phyloP scores from a whole-genome alignment of 2,888 invertebrate genomes.

The Loripinus fragilis region DNA sequence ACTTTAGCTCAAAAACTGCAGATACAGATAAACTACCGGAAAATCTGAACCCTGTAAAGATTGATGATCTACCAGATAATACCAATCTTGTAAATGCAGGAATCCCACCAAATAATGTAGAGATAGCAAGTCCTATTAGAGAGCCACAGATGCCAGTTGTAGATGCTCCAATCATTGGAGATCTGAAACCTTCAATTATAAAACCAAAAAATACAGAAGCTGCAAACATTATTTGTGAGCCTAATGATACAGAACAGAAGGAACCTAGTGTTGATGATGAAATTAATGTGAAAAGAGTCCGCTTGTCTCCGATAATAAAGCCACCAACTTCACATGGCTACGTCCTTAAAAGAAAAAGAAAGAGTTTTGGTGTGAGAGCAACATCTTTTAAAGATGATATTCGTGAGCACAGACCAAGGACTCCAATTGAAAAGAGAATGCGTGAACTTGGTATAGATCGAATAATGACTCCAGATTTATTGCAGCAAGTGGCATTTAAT shows the following conservation, averaged over 20 bases:
- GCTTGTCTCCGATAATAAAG: background rate
- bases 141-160: background rate
- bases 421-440: conserved; percentile 22
- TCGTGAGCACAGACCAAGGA: background rate
- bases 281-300: background rate
- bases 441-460: conserved; percentile 17
- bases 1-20: too few species aligned
- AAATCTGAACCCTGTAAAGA: background rate
- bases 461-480: conserved; percentile 15
- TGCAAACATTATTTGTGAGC: background rate
- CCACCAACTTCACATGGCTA: background rate
- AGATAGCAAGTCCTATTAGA: background rate
- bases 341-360: conserved; percentile 1
- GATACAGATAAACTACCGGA: too few species aligned
- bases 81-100: too few species aligned
- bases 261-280: too few species aligned
- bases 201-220: background rate
- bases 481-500: conserved; percentile 19
- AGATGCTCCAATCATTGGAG: background rate
- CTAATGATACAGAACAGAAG: too few species aligned
- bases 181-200: background rate
- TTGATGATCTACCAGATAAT: too few species aligned
- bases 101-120: too few species aligned
- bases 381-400: conserved; percentile 12
- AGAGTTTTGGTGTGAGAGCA: background rate